Evolutionary conservation across 2,888 invertebrate species (phyloP), one percentile per base, ranked within the genome.

Genomic region (Ethmia dodecea): DNA sequence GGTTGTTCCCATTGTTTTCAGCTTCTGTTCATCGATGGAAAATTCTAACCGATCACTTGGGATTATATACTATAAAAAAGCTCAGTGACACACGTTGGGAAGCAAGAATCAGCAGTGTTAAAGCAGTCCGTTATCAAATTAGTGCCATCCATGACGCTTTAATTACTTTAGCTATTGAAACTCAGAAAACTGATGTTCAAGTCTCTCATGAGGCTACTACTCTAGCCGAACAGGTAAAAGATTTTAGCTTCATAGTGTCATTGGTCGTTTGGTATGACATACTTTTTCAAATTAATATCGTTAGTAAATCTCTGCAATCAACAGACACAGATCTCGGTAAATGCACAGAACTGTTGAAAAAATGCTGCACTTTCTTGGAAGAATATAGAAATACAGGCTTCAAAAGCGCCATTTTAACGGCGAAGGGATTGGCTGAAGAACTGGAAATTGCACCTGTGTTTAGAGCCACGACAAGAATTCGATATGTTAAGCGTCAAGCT

Each of bases 251-350:
- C 41, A 43, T 59, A 39, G 43, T 52, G 40, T 53, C 55, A 37
- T 43, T 58, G 40, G 48, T 60, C 35, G 48, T 55, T 47, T 61
- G 57, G 55, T 61, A 60, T 47, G 59, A 58, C 11, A 52, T 61
- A 45, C 54, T 45, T 38, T 42, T 37, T 33, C 34, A 43, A 33
- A 40, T 43, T 11, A 45, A 47, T 33, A 9, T 43, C 33, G 37
- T 43, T n/a, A 45, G 42, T 43, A 42, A 44, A 43, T 35, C 35
- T 35, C 32, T 39, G 22, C 46, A 46, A 37, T 40, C 37, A 38
- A 35, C 30, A 40, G 36, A 43, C 22, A 40, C 38, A 20, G 37
- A 43, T 43, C 39, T 40, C 27, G 22, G 34, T 37, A 38, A 35
- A 40, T 41, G 37, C 30, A 41, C 38, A 39, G 40, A 45, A 29